These are phyloP conservation scores for Operophtera brumata DNA, from an alignment of 2,888 invertebrate species.

Conservation along the genomic window DNA sequence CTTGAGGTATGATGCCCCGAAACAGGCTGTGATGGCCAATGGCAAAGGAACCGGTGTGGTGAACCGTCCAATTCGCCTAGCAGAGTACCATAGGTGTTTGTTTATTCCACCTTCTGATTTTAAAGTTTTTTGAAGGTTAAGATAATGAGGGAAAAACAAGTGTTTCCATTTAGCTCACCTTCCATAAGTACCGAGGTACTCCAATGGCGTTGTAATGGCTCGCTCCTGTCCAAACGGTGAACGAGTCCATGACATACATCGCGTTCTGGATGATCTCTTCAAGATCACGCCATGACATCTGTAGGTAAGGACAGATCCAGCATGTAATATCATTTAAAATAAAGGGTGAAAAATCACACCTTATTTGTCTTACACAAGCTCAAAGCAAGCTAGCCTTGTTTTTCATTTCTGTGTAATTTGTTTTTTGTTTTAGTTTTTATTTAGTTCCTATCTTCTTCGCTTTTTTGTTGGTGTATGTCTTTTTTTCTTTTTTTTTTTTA, in stretches of 20 bases:
- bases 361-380: neutral
- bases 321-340: neutral
- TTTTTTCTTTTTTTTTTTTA: too few species aligned
- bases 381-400: neutral
- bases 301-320: neutral
- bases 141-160: neutral
- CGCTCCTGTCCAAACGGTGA: constrained; percentile 26
- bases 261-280: neutral
- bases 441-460: too few species aligned
- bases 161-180: constrained; percentile 15
- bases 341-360: too few species aligned
- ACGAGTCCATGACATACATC: neutral
- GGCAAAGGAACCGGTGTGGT: too few species aligned
- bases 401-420: too few species aligned
- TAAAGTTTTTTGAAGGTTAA: neutral
- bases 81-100: too few species aligned
- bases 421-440: too few species aligned
- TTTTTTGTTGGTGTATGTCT: too few species aligned
- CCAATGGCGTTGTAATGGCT: constrained; percentile 20
- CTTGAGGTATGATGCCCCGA: too few species aligned
- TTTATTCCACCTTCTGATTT: neutral
- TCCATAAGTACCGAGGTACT: constrained; percentile 30
- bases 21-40: too few species aligned
- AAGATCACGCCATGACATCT: constrained; percentile 23
- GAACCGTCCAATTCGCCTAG: too few species aligned